Evolutionary conservation across 2,797 vertebrate genomes (phyloP), one percentile per base, ranked within the genome.

Genomic region (Remorina albescens): DNA sequence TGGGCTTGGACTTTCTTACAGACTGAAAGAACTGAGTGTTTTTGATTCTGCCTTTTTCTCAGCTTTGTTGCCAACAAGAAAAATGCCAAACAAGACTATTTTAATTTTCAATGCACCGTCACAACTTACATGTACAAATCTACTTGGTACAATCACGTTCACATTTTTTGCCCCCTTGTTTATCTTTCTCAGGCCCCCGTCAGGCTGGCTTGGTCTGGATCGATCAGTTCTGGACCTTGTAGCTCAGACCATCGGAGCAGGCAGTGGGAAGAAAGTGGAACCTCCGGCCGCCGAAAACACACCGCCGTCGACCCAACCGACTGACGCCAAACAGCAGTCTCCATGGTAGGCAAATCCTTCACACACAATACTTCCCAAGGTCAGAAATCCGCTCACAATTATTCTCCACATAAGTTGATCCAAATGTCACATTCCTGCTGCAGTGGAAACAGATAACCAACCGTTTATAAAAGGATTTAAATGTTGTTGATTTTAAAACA

Each of bases 121-220:
- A 42, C 41, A 42, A 42, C 18, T 1, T 8, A 3, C 42, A 7
- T n/a, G 3, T 44, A 7, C 7, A 44, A 19, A 42, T 42, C 0
- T 18, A 8, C 41, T 42, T 18, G 8, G 6, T 6, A 11, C 11
- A 42, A 11, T 36, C 13, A 15, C 28, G 36, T 26, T 50, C 12
- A 42, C 8, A 42, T 21, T 19, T 21, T 44, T 6, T 21, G 8
- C 42, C 18, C 0, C 12, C 47, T 16, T 39, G 3, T 67, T 47
- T 70, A 15, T 74, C 4, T 60, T 37, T 55, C 19, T 30, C 86
- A 99, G 98, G 88, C 82, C 96, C 21, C 98, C 98, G 0, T 99
- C 97, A 0, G 96, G 96, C 32, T 99, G 98, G 98, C 94, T 99
- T 16, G 95, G 95, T 66, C 90, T 98, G 89, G 98, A 99, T 70